Base-by-base conservation (phyloP, 1,140 invertebrate genomes). In the Drosophila virilis region DNA sequence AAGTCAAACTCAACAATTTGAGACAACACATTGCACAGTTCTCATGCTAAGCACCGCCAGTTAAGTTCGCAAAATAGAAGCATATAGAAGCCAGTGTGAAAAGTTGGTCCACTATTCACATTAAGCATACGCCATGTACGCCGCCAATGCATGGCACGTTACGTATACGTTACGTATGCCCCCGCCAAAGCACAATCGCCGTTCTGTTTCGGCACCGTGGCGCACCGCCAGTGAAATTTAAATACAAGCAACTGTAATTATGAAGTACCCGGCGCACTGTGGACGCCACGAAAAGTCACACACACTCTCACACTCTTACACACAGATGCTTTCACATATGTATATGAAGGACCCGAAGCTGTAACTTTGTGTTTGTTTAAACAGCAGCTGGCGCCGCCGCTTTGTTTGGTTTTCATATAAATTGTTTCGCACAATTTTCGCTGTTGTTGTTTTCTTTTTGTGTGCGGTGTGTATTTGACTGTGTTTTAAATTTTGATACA, bases 281-380 rank as follows among this genome's bases (percentile, higher is more conserved):
- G 77, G 74, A 80, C 72, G 50, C 81, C 84, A 69, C 46, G 35
- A 77, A 74, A 77, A 78, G 76, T 78, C 76, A 78, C 58, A 76
- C 67, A 67, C 57, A 75, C 55, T 33, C 48, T 78, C 76, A 78
- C 57, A 72, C 67, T 62, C 57, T 67, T 50, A 33, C 48, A 32
- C 22, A 15, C 43, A 42, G 60, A 60, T 35, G 15, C 28, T 40
- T 32, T 42, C 48, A 64, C 43, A 68, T 22, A 37, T 33, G 13
- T 45, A 35, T 13, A 13, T 45, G 28, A 6, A 62, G 50, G 51
- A 40, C 50, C 17, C 57, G 55, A 69, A 75, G 54, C 42, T 32
- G 57, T 74, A 74, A 86, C 78, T 86, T 86, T 76, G 73, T 86
- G 83, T 86, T 86, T 86, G 80, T 74, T 86, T 86, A 86, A 78